Percentiles rank a stretch among this genome's conserved stretches.
phyloP scores from a whole-genome alignment of 2,888 invertebrate genomes.

The Strigamia maritima region DNA sequence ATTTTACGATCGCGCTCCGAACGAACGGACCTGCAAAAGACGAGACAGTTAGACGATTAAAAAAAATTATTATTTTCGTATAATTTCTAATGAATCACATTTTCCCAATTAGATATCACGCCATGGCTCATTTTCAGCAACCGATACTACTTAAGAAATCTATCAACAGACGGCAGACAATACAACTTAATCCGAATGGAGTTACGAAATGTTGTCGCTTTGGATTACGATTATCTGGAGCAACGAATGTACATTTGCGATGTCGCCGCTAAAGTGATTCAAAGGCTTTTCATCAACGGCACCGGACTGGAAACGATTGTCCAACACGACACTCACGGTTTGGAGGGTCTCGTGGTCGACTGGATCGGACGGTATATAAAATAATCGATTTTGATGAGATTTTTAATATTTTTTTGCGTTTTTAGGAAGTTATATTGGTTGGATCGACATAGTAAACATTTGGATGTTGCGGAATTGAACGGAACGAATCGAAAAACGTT shows the following conservation, averaged over 20 bases:
- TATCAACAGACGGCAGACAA: slow-evolving; percentile 80
- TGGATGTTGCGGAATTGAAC: slow-evolving; percentile 91
- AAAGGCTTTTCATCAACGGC: slow-evolving; percentile 60
- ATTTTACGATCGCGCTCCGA: slow-evolving; percentile 74
- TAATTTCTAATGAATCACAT: not conserved
- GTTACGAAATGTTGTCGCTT: slow-evolving; percentile 91
- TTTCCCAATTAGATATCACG: slow-evolving; percentile 51
- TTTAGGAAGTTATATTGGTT: slow-evolving; percentile 90
- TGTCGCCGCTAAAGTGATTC: slow-evolving; percentile 91
- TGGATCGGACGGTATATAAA: slow-evolving; percentile 74
- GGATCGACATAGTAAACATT: slow-evolving; percentile 88
- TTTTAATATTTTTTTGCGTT: not conserved
- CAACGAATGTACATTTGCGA: slow-evolving; percentile 92
- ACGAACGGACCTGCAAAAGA: slow-evolving; percentile 87
- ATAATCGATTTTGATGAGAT: not conserved
- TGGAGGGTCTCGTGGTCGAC: slow-evolving; percentile 96
- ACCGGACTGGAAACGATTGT: slow-evolving; percentile 75
- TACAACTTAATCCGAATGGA: slow-evolving; percentile 86
- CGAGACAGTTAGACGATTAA: slow-evolving; percentile 61
- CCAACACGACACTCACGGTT: slow-evolving; percentile 86
- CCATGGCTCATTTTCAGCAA: slow-evolving; percentile 95
- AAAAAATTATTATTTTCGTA: too few relatives aligned
- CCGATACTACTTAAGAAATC: slow-evolving; percentile 94
- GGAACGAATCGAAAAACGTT: slow-evolving; percentile 87
- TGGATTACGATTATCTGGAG: slow-evolving; percentile 85